Base-by-base conservation (phyloP, 2,888 invertebrate genomes). In the Malthinus flaveolus region DNA sequence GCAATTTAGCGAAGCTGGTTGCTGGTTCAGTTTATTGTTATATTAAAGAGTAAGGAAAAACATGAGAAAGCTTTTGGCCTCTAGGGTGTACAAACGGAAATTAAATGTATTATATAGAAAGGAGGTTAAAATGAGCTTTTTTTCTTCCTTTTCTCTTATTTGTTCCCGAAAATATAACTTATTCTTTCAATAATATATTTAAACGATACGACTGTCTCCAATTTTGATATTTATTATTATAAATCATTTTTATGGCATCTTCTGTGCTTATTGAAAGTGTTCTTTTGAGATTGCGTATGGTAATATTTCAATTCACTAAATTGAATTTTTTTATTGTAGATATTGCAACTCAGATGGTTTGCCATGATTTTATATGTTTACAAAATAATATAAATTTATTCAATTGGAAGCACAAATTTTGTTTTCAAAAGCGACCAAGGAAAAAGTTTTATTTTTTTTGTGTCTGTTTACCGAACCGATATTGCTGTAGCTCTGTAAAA, bases 251-350 rank as follows among this genome's bases (percentile, higher is more conserved):
- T 61, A 61, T 51, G 58, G 37, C 34, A 58, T 13, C 50, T 48
- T 52, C 51, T 36, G 52, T 52, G 56, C 56, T 57, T 62, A 65
- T 56, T 55, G 61, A 63, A 57, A 61, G 59, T 57, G 62, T 66
- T 67, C 66, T 65, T 62, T 68, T 53, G 64, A 66, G 70, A 70
- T 70, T 69, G 69, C 65, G 65, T 69, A 74, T 72, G 72, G 69
- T 67, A 74, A 73, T 73, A 70, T 68, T 70, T 69, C 71, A 70
- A 73, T 72, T 72, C 71, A 63, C 61, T 61, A 72, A 68, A 74
- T 74, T 73, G 74, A 74, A 71, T 53, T 56, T 56, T 58, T 61
- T 57, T 57, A 61, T 57, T 46, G 56, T 9, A 15, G 49, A 13
- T 33, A 49, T 51, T 33, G 37, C 52, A 37, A 51, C 48, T 60